Evolutionary conservation across 2,113 vertebrate species (phyloP).

Genomic region (Rhinolophus ferrumequinum): DNA sequence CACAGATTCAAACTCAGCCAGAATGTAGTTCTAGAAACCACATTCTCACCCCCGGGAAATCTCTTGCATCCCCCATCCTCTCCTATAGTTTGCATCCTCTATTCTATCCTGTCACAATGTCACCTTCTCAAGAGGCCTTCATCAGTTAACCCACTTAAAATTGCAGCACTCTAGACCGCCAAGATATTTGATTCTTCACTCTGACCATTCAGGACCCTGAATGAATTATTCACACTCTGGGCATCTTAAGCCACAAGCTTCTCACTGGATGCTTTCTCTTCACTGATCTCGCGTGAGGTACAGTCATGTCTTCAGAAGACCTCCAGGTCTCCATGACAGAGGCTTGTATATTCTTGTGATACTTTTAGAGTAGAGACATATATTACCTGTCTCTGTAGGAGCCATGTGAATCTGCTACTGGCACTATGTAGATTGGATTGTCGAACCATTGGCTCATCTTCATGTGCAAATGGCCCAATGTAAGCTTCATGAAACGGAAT

Average conservation of each 20-base stretch:
- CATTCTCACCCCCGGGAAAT: not conserved
- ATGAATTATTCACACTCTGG: not conserved
- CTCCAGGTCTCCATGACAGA: not conserved
- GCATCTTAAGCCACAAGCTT: not conserved
- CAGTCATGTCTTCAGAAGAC: not conserved
- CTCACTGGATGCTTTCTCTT: not conserved
- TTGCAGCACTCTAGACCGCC: not conserved
- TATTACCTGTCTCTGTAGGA: not conserved
- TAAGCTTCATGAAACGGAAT: not conserved
- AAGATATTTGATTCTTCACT: not conserved
- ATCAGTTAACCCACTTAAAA: not conserved
- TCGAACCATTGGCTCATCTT: not conserved
- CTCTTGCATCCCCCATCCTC: not conserved
- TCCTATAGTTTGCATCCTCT: not conserved
- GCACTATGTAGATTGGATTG: not conserved
- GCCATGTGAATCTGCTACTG: not conserved
- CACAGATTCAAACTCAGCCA: not conserved
- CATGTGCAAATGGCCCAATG: not conserved
- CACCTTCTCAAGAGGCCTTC: not conserved
- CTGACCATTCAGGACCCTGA: not conserved
- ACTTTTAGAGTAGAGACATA: not conserved
- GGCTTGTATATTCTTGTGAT: not conserved
- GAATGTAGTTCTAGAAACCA: not conserved
- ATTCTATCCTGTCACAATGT: not conserved
- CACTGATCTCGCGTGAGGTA: not conserved